phyloP scores from a whole-genome alignment of 1,140 invertebrate species.

The Araneus ventricosus region DNA sequence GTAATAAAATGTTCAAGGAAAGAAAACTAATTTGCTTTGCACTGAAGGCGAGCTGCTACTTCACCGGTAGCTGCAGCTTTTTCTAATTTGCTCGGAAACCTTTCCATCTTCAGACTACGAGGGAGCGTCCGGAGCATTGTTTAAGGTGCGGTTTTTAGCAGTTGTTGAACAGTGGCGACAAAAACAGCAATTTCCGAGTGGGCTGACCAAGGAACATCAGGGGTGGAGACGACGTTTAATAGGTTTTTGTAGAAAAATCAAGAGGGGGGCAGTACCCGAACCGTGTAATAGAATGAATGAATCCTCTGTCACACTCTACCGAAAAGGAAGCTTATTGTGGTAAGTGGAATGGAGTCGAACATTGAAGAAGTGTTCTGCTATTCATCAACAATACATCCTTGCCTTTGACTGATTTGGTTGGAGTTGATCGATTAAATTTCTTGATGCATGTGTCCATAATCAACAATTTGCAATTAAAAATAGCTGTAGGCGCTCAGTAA shows the following conservation, averaged over 20 bases:
- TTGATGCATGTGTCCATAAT: too few species aligned
- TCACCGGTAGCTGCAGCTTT: conserved; percentile 1
- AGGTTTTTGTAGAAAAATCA: conserved; percentile 13
- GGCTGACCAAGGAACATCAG: background rate
- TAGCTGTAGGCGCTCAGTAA: too few species aligned
- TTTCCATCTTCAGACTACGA: background rate
- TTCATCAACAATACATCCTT: too few species aligned
- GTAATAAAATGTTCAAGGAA: background rate
- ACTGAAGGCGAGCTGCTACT: background rate
- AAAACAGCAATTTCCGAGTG: conserved; percentile 51
- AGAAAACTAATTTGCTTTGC: conserved; percentile 8
- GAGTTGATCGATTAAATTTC: too few species aligned
- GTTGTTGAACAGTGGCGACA: background rate
- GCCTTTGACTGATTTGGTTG: too few species aligned
- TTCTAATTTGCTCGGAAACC: background rate
- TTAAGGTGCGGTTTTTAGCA: conserved; percentile 3
- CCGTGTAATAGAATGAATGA: conserved; percentile 1
- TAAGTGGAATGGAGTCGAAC: background rate
- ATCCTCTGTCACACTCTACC: background rate
- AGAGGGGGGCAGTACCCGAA: background rate
- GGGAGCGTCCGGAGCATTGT: background rate
- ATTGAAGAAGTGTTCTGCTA: background rate
- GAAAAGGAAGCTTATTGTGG: background rate
- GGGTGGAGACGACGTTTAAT: conserved; percentile 27
- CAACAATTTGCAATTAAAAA: too few species aligned